Evolutionary conservation across 2,888 invertebrate genomes (phyloP), one percentile per base, ranked within the genome.

Genomic region (Macrophya alboannulata): DNA sequence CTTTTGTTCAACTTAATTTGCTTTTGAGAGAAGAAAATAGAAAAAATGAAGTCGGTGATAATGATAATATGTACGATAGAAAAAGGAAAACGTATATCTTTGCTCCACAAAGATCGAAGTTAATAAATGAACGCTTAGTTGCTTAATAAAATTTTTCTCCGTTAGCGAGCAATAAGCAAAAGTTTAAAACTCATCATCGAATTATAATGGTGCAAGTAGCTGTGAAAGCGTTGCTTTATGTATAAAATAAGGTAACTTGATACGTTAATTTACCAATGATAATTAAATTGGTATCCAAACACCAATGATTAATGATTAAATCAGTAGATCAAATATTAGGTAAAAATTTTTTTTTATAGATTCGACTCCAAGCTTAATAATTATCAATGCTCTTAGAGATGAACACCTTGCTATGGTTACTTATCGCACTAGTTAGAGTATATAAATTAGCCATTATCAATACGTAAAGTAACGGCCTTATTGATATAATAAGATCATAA

Each of bases 381-480:
- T 31, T 3, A 25, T 31, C 31, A 25, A 62, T 12, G 21, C 21
- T 62, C 25, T 25, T 25, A 12, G 21, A 31, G 8, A 71, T 37
- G 40, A 71, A 71, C 17, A 48, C 21, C 48, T 15, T 25, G 25
- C 45, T 40, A 48, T 51, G 48, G 43, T 76, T 51, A 76, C 21
- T 21, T 40, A 76, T 48, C 72, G 10, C 40, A 21, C 40, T 72
- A 72, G 40, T 40, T 72, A 72, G 43, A 9, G 25, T 4, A 15
- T 4, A 15, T 76, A 48, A 25, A 76, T 76, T 76, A 72, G 31
- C 40, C 21, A 48, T 48, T 48, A 48, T 76, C 10, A 48, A 48
- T 48, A 76, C 76, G 76, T 48, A 45, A 48, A 25, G 76, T 76
- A 45, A 76, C 48, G 48, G 76, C 76, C 76, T 76, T 76, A 76